Percentiles rank a stretch among this genome's conserved stretches.
phyloP scores from a whole-genome alignment of 1,140 invertebrate genomes.

The Lepidurus couesii region DNA sequence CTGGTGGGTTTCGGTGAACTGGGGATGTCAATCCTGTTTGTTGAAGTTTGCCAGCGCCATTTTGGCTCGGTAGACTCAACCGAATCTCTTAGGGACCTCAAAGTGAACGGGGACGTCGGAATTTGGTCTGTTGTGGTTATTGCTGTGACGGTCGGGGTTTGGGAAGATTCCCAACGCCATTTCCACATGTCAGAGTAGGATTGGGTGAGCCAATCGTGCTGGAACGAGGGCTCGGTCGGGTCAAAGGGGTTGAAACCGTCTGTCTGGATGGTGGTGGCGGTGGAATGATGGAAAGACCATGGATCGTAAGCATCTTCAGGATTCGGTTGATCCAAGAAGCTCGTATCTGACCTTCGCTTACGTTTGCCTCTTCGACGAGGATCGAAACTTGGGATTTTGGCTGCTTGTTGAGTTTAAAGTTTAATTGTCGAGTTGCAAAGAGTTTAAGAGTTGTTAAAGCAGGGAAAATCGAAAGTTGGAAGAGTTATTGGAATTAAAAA shows the following conservation, averaged over 20 bases:
- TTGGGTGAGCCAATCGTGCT: slow-evolving; percentile 12
- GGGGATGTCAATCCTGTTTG: background rate
- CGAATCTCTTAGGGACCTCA: background rate
- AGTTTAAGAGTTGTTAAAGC: too few species aligned
- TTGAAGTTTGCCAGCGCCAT: background rate
- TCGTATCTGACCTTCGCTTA: background rate
- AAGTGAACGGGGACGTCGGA: background rate
- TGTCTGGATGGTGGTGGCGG: background rate
- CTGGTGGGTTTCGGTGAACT: background rate
- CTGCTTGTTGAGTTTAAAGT: background rate
- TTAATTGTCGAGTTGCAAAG: too few species aligned
- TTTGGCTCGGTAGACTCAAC: background rate
- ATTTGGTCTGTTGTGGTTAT: background rate
- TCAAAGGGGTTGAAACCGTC: background rate
- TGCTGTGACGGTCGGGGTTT: background rate
- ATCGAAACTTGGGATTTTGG: background rate
- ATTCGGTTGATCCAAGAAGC: background rate
- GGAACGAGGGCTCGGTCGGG: background rate
- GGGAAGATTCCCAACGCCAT: background rate
- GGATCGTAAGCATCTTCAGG: slow-evolving; percentile 35
- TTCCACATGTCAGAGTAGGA: slow-evolving; percentile 4
- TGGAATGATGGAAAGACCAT: slow-evolving; percentile 32
- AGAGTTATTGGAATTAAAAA: too few species aligned
- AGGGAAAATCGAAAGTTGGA: too few species aligned
- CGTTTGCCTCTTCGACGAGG: background rate